Base-by-base conservation (phyloP, 2,113 vertebrate species). In the Hydrochoerus hydrochaeris region DNA sequence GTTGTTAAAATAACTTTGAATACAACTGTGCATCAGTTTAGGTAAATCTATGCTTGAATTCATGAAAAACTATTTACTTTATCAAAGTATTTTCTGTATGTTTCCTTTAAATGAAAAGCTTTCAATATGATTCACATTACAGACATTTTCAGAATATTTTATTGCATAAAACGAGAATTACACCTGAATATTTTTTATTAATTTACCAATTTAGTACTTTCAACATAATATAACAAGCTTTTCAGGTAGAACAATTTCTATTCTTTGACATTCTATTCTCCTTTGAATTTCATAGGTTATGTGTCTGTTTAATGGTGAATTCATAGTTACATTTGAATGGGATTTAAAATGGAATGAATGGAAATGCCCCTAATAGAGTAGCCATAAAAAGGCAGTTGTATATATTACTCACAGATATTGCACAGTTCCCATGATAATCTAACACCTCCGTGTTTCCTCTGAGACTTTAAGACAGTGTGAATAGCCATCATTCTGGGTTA, bases 361-460 rank as follows among this genome's bases (percentile, higher is more conserved):
- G 87, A 97, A 96, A 95, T 95, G 85, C 52, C 90, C 60, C 87
- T 97, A 98, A 96, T 84, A 46, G 38, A 95, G 88, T 86, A 84
- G 78, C 85, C 60, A 92, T 97, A 98, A 98, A 97, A 98, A 96
- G 49, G 49, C 91, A 96, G 95, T 90, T 98, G 96, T 95, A 71
- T 87, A 67, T 98, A 97, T 97, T 96, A 97, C 92, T 97, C 35
- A 88, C 57, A 94, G 95, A 86, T 95, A 97, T 88, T 96, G 60
- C 96, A 85, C 75, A 96, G 95, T 96, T 95, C 91, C 85, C 57
- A 73, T 88, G 95, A 95, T 96, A 97, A 95, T 96, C 85, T 91
- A 88, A 88, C 0, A 17, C n/a, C 82, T 96, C n/a, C 82, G 85
- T 90, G 69, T 60, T 97, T 95, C 87, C 97, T 96, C 82, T 73